These are phyloP conservation scores for Pseudomyrmex cubaensis DNA, from an alignment of 1,140 invertebrate genomes.

Conservation along the genomic window DNA sequence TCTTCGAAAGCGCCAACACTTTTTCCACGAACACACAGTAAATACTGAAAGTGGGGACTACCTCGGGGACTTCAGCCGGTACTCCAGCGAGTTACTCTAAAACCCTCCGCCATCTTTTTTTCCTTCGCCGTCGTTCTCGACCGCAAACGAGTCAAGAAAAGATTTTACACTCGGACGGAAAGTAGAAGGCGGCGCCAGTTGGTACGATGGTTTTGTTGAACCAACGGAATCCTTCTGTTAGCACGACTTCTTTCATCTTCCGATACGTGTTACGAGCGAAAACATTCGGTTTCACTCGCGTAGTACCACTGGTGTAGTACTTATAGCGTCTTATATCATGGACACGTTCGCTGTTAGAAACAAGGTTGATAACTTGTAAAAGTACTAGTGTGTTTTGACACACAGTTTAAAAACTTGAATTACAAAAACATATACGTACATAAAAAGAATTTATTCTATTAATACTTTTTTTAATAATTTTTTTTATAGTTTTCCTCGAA, in stretches of 20 bases:
- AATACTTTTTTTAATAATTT: too few species aligned
- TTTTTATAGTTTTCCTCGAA: too few species aligned
- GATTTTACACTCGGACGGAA: slow-evolving; percentile 71
- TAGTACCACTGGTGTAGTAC: background rate
- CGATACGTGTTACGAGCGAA: slow-evolving; percentile 49
- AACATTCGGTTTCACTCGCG: slow-evolving; percentile 15
- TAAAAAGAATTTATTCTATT: too few species aligned
- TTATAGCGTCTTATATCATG: too few species aligned
- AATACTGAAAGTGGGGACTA: slow-evolving; percentile 72
- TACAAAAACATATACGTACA: too few species aligned
- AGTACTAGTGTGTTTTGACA: too few species aligned
- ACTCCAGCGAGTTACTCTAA: slow-evolving; percentile 68
- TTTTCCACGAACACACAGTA: slow-evolving; percentile 70
- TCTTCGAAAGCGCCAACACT: slow-evolving; percentile 61
- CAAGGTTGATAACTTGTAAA: too few species aligned
- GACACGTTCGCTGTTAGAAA: too few species aligned
- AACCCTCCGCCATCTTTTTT: slow-evolving; percentile 58
- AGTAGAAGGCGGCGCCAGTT: slow-evolving; percentile 52
- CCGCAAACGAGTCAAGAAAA: slow-evolving; percentile 72
- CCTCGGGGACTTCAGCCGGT: slow-evolving; percentile 64
- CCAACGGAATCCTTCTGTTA: slow-evolving; percentile 71
- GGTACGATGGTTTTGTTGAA: slow-evolving; percentile 65
- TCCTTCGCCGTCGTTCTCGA: background rate
- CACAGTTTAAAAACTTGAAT: too few species aligned
- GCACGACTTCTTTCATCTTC: slow-evolving; percentile 59